These are phyloP conservation scores for Galaxias olidus DNA, from an alignment of 2,797 vertebrate species.

Conservation along the genomic window DNA sequence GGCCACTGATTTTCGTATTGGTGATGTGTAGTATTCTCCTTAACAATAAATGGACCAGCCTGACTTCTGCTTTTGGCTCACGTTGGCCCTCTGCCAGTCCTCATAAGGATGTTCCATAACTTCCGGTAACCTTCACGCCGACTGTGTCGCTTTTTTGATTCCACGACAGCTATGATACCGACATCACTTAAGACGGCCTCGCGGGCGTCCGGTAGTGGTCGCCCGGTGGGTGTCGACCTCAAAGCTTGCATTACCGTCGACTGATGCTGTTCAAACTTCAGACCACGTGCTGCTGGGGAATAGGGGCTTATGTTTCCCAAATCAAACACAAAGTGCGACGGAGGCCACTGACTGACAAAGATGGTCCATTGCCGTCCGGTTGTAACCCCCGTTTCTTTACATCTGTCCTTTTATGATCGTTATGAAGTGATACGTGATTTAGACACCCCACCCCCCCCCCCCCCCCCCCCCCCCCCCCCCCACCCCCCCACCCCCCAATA, in stretches of 20 bases:
- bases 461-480: too few species aligned
- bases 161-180: slow-evolving; percentile 22
- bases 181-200: slow-evolving; percentile 39
- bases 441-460: too few species aligned
- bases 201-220: slow-evolving; percentile 24
- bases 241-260: slow-evolving; percentile 48
- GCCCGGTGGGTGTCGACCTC: slow-evolving; percentile 22
- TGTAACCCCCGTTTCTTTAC: slow-evolving; percentile 49
- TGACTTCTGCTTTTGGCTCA: slow-evolving; percentile 51
- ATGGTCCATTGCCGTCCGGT: slow-evolving; percentile 53
- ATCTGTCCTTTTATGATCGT: slow-evolving; percentile 43
- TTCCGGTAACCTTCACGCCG: slow-evolving; percentile 30
- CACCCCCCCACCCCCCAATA: too few species aligned
- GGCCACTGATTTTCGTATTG: slow-evolving; percentile 38
- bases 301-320: slow-evolving; percentile 58
- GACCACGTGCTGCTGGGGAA: slow-evolving; percentile 63
- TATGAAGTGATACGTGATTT: slow-evolving; percentile 51
- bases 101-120: slow-evolving; percentile 49
- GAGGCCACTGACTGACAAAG: slow-evolving; percentile 56
- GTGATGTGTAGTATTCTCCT: slow-evolving; percentile 51
- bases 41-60: slow-evolving; percentile 46
- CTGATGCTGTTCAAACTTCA: slow-evolving; percentile 60
- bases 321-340: slow-evolving; percentile 49
- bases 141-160: slow-evolving; percentile 21
- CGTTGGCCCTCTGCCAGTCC: slow-evolving; percentile 56